phyloP scores from a whole-genome alignment of 2,113 vertebrate genomes.

The Notothenia coriiceps region DNA sequence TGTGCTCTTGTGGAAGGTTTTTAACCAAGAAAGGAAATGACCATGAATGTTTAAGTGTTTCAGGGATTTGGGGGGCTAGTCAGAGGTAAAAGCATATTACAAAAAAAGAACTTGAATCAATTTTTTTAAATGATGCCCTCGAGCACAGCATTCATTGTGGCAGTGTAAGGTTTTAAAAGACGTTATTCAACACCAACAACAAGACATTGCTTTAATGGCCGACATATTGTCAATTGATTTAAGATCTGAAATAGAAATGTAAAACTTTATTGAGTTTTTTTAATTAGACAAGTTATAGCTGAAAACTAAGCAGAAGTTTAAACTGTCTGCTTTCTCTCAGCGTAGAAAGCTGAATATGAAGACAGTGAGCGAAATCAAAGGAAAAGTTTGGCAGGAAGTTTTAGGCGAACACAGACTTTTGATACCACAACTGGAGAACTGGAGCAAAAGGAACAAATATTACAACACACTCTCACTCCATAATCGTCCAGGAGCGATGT shows the following conservation, averaged over 20 bases:
- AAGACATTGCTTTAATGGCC: slow-evolving; percentile 53
- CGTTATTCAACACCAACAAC: neutral
- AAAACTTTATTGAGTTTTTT: neutral
- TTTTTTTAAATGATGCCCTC: slow-evolving; percentile 4
- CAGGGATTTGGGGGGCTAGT: slow-evolving; percentile 3
- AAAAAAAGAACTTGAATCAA: slow-evolving; percentile 12
- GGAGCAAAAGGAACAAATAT: slow-evolving; percentile 9
- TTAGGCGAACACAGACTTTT: slow-evolving; percentile 32
- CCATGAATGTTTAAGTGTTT: slow-evolving; percentile 50
- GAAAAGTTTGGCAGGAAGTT: slow-evolving; percentile 48
- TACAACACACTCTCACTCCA: neutral
- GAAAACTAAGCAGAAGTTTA: slow-evolving; percentile 37
- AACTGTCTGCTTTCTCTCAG: neutral
- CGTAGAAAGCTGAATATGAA: slow-evolving; percentile 19
- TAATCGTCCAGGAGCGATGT: too few relatives aligned
- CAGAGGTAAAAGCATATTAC: slow-evolving; percentile 34
- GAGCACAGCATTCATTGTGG: slow-evolving; percentile 32
- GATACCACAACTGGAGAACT: slow-evolving; percentile 37
- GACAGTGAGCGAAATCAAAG: slow-evolving; percentile 49
- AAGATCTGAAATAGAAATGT: slow-evolving; percentile 41
- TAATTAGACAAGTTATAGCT: slow-evolving; percentile 31
- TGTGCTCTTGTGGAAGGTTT: slow-evolving; percentile 59
- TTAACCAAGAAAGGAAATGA: slow-evolving; percentile 52
- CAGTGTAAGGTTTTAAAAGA: slow-evolving; percentile 8
- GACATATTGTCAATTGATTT: slow-evolving; percentile 31